Conservation (phyloP, 2,113 vertebrate species). For the Laterallus jamaicensis region DNA sequence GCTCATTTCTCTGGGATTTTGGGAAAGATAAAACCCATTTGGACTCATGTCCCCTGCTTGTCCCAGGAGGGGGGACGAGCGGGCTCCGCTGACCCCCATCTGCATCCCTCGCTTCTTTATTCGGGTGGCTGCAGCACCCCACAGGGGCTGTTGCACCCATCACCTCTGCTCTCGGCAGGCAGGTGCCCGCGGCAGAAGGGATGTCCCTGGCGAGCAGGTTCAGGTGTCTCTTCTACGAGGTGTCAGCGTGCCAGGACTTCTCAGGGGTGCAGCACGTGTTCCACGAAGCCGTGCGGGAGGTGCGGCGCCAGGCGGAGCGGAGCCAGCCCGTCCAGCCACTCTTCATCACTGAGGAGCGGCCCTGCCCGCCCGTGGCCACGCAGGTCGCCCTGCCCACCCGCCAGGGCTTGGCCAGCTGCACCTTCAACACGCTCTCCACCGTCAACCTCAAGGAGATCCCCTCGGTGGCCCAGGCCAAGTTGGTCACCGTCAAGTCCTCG, state of each 20-base stretch:
- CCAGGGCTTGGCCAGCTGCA: conserved; percentile 75
- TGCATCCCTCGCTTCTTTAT: background rate
- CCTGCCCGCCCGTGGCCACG: conserved; percentile 46
- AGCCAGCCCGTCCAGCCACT: conserved; percentile 67
- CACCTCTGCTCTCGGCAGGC: conserved; percentile 67
- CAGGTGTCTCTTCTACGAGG: conserved; percentile 84
- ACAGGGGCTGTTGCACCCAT: background rate
- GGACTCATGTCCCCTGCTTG: background rate
- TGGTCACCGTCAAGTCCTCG: conserved; percentile 90
- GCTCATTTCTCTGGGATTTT: background rate
- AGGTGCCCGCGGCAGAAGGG: conserved; percentile 85
- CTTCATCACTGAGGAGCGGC: conserved; percentile 81
- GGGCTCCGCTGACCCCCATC: fast-evolving
- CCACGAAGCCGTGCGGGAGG: conserved; percentile 84
- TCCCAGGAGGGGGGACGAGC: background rate
- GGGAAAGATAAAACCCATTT: background rate
- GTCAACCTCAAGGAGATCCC: conserved; percentile 88
- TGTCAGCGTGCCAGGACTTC: conserved; percentile 88
- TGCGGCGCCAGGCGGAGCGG: conserved; percentile 69
- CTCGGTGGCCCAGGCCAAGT: conserved; percentile 87
- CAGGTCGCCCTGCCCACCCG: conserved; percentile 38
- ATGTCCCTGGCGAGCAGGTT: conserved; percentile 79
- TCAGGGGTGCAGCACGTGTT: conserved; percentile 82
- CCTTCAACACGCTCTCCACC: conserved; percentile 76
- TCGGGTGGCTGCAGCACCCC: fast-evolving